phyloP scores from a whole-genome alignment of 2,797 vertebrate species.

The Neosilurus hyrtlii region DNA sequence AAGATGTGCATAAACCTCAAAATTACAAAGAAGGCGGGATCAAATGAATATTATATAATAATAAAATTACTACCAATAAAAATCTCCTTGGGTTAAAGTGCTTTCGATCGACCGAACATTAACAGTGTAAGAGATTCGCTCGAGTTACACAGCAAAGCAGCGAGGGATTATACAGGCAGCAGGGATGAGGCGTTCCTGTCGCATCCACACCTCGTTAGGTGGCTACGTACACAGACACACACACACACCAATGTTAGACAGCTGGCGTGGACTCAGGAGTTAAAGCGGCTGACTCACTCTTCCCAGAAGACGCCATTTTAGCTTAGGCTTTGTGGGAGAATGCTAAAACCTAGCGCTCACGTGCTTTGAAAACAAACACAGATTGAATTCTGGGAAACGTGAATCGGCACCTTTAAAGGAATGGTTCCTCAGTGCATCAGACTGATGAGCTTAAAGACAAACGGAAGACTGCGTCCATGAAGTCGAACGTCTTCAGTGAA shows the following conservation, averaged over 20 bases:
- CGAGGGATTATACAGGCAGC: background rate
- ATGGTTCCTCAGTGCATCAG: background rate
- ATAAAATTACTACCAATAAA: background rate
- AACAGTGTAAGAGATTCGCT: slow-evolving; percentile 6
- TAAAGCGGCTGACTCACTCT: no score
- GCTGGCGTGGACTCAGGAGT: background rate
- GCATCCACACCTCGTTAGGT: background rate
- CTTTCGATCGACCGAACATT: slow-evolving; percentile 26
- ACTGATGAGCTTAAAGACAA: background rate
- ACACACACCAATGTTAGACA: background rate
- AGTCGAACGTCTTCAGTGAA: no score
- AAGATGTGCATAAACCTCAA: background rate
- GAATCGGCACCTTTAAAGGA: background rate
- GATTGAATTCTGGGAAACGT: no score
- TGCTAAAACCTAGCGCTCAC: no score
- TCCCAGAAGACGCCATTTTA: no score
- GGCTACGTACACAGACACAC: background rate
- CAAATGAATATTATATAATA: background rate
- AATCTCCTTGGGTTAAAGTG: slow-evolving; percentile 33
- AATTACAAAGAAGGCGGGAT: background rate
- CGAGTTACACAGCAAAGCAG: background rate
- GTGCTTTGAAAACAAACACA: no score
- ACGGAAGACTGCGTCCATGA: background rate
- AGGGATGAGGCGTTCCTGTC: background rate
- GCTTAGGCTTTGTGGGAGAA: no score